Evolutionary conservation across 2,113 vertebrate species (phyloP), one percentile per base, ranked within the genome.

Genomic region (Leuciscus idus): DNA sequence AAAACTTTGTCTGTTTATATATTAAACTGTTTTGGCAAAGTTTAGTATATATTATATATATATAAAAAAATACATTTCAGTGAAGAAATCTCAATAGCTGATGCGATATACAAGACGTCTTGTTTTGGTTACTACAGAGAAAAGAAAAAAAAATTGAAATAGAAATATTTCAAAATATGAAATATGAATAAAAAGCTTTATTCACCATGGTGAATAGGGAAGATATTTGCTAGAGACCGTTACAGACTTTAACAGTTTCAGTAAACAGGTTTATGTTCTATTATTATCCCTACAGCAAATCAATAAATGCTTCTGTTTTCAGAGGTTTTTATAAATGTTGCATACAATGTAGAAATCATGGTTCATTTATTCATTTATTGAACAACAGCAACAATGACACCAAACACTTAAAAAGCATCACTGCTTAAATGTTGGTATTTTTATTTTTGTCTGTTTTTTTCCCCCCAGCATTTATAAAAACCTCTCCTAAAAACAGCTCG

Each of bases 121-220:
- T 94, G 93, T 93, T 95, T 93, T 86, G 93, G 95, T 96, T 96
- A 95, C 85, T 77, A 57, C 17, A 86, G 83, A 93, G 95, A 95
- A 95, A 94, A 95, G 95, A 94, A 95, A 95, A 95, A 93, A 94
- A 95, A 95, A 95, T n/a, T n/a, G n/a, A n/a, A n/a, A n/a, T 26
- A 26, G 26, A 26, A 26, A 26, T 26, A 26, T 26, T 26, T 26
- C 26, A 26, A 26, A 26, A 26, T 26, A 26, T 26, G 26, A 26
- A 26, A 26, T 26, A 26, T 26, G 26, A 26, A 26, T 26, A 95
- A 93, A 94, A 94, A 95, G 94, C 96, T 95, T 92, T 83, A 94
- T 96, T 97, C 96, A 95, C 96, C 96, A 98, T 97, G 97, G 96
- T 95, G 96, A 97, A 97, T 94, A 95, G 95, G 95, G 95, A 96